Conservation (phyloP, 2,113 vertebrate species). For the Struthidea cinerea region DNA sequence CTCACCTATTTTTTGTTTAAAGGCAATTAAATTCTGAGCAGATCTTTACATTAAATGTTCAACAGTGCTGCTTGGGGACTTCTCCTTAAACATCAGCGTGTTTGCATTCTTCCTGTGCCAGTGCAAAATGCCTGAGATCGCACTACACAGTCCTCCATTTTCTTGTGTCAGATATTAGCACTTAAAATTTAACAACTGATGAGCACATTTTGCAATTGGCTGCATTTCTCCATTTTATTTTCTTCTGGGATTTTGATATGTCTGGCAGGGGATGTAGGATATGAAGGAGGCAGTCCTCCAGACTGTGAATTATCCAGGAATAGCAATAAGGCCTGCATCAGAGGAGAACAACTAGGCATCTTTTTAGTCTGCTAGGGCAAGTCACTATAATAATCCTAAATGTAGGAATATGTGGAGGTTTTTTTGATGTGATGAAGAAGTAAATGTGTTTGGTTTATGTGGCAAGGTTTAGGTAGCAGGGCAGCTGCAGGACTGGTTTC, state of each 20-base stretch:
- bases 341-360: background rate
- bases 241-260: background rate
- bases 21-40: constrained; percentile 32
- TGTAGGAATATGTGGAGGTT: background rate
- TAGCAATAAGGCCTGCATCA: background rate
- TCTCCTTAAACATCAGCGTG: background rate
- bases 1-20: constrained; percentile 17
- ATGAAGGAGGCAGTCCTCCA: background rate
- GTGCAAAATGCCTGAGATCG: background rate
- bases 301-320: constrained; percentile 15
- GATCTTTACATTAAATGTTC: constrained; percentile 48
- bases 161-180: constrained; percentile 14
- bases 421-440: background rate
- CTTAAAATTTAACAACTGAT: constrained; percentile 40
- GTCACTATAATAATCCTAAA: background rate
- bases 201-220: constrained; percentile 34
- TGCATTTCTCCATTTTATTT: constrained; percentile 17
- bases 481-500: background rate
- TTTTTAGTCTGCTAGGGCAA: background rate
- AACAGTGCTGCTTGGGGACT: background rate
- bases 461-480: background rate
- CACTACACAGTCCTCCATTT: background rate
- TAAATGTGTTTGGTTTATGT: background rate
- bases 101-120: background rate
- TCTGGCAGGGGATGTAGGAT: background rate